phyloP scores from a whole-genome alignment of 2,797 vertebrate species.

The Ceyx erithaca region DNA sequence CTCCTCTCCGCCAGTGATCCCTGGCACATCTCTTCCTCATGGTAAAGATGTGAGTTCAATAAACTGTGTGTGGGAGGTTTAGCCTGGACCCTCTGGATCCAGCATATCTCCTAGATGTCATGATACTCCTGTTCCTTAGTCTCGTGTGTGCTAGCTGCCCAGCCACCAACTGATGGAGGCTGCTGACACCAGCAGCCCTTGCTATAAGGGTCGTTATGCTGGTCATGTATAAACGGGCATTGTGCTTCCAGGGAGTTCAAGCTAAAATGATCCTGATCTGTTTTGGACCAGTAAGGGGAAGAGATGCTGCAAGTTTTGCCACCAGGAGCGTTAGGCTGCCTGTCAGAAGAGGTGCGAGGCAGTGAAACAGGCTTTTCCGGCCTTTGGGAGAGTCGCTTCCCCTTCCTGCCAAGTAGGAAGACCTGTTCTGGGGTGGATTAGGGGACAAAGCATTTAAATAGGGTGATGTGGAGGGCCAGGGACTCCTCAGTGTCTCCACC shows the following conservation, averaged over 20 bases:
- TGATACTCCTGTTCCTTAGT: not conserved
- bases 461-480: not conserved
- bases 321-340: not conserved
- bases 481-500: not conserved
- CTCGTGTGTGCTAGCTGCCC: not conserved
- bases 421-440: conserved; percentile 48
- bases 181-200: not conserved
- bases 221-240: not conserved
- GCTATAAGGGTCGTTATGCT: not conserved
- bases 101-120: not conserved
- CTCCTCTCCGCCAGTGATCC: not conserved
- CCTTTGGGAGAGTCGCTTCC: conserved; percentile 45
- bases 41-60: not conserved
- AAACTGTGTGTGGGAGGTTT: rapidly evolving
- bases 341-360: not conserved
- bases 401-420: conserved; percentile 50
- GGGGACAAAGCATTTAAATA: conserved; percentile 14
- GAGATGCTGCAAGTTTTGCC: not conserved
- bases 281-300: not conserved
- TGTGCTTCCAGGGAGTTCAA: not conserved
- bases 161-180: not conserved
- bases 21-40: not conserved
- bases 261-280: not conserved
- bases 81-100: not conserved
- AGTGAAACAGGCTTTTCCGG: conserved; percentile 63